Evolutionary conservation across 2,888 invertebrate species (phyloP), one percentile per base, ranked within the genome.

Genomic region (Amphiduros pacificus): DNA sequence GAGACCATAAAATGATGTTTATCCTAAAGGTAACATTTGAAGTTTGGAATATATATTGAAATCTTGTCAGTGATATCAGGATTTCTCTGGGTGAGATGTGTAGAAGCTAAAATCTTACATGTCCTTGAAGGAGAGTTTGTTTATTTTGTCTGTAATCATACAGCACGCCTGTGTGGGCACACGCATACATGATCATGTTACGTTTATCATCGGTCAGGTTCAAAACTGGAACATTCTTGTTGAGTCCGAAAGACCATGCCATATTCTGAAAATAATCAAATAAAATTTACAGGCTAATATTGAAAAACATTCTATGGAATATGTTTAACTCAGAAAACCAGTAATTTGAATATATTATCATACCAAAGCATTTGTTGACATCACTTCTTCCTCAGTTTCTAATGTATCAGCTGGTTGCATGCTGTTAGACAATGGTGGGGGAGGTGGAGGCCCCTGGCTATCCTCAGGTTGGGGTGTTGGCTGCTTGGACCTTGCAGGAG

Each of bases 121-220:
- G 90, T 50, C 89, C 90, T 73, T 88, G 88, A 44, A 90, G 83
- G 68, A 88, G 85, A 71, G 81, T 83, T 85, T 88, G 88, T 79
- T 56, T 71, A 68, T 87, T 87, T 4, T 83, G 83, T 44, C 84
- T 84, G 83, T 88, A 88, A 81, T 90, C 86, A 77, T 88, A 89
- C 0, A 90, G 73, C 9, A 90, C 84, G 0, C 85, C 87, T 59
- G 86, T 85, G 79, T 90, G 89, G 6, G 87, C 85, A 51, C 88
- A 87, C 0, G 88, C 85, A 73, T 89, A 90, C 76, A 88, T 87
- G 17, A 87, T 82, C 1, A 84, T 74, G 11, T 85, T 85, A 62
- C 85, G 84, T 36, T 84, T 84, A 3, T 79, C 74, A 4, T 80
- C 81, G 55, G 87, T 88, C 66, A 90, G 74, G 75, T 89, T 89